Conservation (phyloP, 2,888 invertebrate genomes). For the Sturmia bella region DNA sequence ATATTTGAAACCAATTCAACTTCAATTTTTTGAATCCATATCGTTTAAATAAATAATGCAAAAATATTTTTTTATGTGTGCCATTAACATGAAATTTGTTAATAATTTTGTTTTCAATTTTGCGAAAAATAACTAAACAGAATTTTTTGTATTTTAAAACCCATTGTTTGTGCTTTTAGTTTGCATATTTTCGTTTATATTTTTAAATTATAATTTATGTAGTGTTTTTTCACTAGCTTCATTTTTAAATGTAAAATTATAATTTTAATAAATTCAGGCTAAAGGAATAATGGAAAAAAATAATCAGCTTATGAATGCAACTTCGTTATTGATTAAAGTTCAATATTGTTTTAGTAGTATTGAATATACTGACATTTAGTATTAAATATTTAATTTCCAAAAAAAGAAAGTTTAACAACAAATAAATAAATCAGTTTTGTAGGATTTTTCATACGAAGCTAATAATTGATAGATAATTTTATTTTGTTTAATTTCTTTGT, state of each 20-base stretch:
- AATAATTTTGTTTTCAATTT: no score
- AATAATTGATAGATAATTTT: constrained; percentile 3
- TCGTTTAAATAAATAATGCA: no score
- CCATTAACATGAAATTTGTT: no score
- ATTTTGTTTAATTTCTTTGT: no score
- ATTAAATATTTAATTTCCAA: not conserved
- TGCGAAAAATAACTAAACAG: no score
- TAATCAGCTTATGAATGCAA: constrained; percentile 44
- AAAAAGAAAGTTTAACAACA: not conserved
- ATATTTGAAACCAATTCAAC: no score
- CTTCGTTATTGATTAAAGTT: constrained; percentile 34
- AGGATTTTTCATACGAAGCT: not conserved
- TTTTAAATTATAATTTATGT: constrained; percentile 18
- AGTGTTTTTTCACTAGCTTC: not conserved
- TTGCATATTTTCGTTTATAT: constrained; percentile 12
- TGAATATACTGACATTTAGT: not conserved
- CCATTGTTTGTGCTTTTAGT: not conserved
- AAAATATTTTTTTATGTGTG: no score
- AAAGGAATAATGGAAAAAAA: not conserved
- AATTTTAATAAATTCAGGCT: constrained; percentile 5
- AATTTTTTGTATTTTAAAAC: no score
- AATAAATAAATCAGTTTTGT: no score
- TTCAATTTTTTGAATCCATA: no score
- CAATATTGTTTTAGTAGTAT: constrained; percentile 9
- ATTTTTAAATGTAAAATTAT: constrained; percentile 16